Base-by-base conservation (phyloP, 2,113 vertebrate species). In the Riparia riparia region DNA sequence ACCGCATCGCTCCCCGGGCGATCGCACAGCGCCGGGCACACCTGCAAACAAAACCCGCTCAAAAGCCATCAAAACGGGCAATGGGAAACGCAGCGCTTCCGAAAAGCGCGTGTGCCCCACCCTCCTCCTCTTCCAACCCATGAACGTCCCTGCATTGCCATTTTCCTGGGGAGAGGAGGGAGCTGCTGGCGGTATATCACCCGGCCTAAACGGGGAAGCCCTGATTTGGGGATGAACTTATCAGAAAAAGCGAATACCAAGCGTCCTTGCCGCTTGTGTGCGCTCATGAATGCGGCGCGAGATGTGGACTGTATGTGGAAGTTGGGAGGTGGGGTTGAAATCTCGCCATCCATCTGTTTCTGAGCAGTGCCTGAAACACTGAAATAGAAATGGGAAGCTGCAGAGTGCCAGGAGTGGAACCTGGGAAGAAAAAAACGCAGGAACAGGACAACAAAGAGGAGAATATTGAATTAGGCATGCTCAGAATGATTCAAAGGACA, bases 321-420 rank as follows among this genome's bases (percentile, higher is more conserved):
- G 86, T 83, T 86, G 92, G 73, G 89, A 96, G 89, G 66, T 90
- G 92, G 96, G 95, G 93, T 69, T 87, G 80, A 97, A 96, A 96
- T 85, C 64, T 91, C 66, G 70, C 96, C 96, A 97, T 95, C 97
- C 97, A 98, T 97, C 97, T 97, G 97, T 56, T 95, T 94, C 91
- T 91, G 96, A 97, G 96, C 90, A 87, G 34, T 21, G 97, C 95
- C 92, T 96, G 57, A 94, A 96, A 97, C 94, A 95, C 96, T 90
- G 95, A 96, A 97, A 95, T 81, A 96, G 93, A 97, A 97, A 77
- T 68, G 95, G 95, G 96, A 97, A 97, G 93, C 96, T 95, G 94
- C 74, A 70, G 82, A 96, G 73, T 60, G 93, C 96, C 96, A 94
- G 86, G 88, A 96, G 95, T 80, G 84, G 96, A 97, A 97, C 96